Evolutionary conservation across 1,140 invertebrate genomes (phyloP).

Genomic region (Arion vulgaris): DNA sequence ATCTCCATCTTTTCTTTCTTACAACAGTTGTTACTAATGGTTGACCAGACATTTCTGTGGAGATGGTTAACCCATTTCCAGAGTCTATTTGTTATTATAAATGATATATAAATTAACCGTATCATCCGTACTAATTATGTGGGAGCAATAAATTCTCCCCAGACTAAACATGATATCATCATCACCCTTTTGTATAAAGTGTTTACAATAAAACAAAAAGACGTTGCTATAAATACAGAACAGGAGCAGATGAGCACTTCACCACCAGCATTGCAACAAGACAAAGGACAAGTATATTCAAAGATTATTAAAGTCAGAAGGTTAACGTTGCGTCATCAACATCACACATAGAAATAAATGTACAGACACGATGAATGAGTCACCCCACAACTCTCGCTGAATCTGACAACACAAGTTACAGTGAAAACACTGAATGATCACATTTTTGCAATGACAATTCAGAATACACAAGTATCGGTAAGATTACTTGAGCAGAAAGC

Average conservation of each 20-base stretch:
- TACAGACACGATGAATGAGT: neutral
- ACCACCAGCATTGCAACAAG: conserved; percentile 6
- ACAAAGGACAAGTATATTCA: conserved; percentile 2
- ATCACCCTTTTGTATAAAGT: conserved; percentile 8
- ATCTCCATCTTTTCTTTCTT: too few species aligned
- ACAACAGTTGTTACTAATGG: too few species aligned
- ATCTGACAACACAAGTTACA: neutral
- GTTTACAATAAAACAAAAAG: neutral
- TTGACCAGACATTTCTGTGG: too few species aligned
- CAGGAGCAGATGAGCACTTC: conserved; percentile 3
- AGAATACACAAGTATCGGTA: neutral
- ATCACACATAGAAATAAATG: neutral
- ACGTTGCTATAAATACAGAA: conserved; percentile 7
- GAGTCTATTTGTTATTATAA: too few species aligned
- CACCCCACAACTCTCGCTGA: neutral
- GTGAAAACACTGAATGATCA: conserved; percentile 10
- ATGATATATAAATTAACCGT: too few species aligned
- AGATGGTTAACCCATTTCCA: too few species aligned
- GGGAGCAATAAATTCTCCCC: conserved; percentile 21
- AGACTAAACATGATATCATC: neutral
- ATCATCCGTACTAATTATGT: neutral
- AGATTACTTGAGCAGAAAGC: neutral
- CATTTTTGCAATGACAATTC: neutral
- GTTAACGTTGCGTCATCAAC: neutral
- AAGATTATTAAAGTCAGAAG: neutral